Conservation (phyloP, 1,140 invertebrate species). For the Ips nitidus region DNA sequence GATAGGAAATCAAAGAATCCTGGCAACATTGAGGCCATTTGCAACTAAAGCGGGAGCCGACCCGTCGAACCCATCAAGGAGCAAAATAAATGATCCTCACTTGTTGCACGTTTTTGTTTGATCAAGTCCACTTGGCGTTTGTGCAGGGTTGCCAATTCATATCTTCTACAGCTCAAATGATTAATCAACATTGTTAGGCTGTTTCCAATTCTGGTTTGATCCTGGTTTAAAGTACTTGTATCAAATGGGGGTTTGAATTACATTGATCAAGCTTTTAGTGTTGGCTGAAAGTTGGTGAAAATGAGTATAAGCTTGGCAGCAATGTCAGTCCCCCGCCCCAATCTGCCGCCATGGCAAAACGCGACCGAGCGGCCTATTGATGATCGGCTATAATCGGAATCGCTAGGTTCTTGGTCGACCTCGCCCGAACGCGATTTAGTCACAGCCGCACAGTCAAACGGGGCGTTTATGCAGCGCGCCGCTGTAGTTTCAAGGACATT, state of each 20-base stretch:
- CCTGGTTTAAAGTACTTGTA: no score
- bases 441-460: constrained; percentile 20
- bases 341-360: constrained; percentile 3
- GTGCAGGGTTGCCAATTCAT: no score
- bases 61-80: constrained; percentile 4
- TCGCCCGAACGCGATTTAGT: constrained; percentile 33
- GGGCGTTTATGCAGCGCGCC: constrained; percentile 15
- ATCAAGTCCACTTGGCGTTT: constrained; percentile 30
- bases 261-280: no score
- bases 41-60: background rate
- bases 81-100: constrained; percentile 37
- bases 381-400: constrained; percentile 20
- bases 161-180: no score
- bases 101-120: constrained; percentile 39
- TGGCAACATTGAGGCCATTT: background rate
- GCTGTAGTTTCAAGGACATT: constrained; percentile 35
- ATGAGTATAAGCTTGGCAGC: no score
- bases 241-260: no score
- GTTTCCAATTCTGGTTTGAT: background rate
- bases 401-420: constrained; percentile 26
- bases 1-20: constrained; percentile 2
- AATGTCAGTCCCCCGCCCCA: constrained; percentile 4
- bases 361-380: constrained; percentile 16
- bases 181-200: background rate
- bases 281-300: no score